Evolutionary conservation across 2,797 vertebrate species (phyloP).

Genomic region (Myiothlypis chrysogaster): DNA sequence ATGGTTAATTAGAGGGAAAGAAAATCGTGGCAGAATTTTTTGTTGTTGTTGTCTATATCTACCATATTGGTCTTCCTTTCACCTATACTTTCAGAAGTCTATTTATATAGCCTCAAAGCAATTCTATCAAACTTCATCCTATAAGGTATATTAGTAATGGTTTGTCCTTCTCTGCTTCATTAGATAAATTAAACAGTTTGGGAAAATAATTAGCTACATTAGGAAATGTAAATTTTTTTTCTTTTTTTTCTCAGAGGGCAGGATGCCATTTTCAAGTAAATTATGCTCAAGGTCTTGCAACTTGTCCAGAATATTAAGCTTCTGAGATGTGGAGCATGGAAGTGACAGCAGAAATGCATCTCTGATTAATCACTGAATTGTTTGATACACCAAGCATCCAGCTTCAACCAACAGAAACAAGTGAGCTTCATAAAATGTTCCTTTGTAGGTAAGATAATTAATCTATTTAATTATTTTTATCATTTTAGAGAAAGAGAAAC

Average conservation of each 20-base stretch:
- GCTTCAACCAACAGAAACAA: neutral
- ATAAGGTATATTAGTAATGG: neutral
- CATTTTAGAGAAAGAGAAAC: slow-evolving; percentile 20
- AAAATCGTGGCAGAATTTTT: neutral
- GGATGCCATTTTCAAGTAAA: slow-evolving; percentile 15
- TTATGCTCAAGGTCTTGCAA: neutral
- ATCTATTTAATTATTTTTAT: slow-evolving; percentile 55
- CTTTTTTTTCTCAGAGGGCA: neutral
- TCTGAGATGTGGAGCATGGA: neutral
- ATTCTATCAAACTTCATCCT: neutral
- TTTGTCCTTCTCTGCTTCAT: neutral
- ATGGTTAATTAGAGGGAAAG: neutral
- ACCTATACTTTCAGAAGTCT: neutral
- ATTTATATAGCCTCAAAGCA: neutral
- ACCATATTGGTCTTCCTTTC: neutral
- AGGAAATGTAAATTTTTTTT: neutral
- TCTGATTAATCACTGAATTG: neutral
- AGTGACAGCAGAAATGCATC: neutral
- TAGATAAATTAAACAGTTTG: neutral
- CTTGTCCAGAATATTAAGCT: neutral
- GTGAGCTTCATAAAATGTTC: neutral
- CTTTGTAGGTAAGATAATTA: slow-evolving; percentile 45
- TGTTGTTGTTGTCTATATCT: neutral
- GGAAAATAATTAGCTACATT: neutral
- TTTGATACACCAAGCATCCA: neutral